Evolutionary conservation across 2,113 vertebrate species (phyloP).

Genomic region (Percina caprodes): DNA sequence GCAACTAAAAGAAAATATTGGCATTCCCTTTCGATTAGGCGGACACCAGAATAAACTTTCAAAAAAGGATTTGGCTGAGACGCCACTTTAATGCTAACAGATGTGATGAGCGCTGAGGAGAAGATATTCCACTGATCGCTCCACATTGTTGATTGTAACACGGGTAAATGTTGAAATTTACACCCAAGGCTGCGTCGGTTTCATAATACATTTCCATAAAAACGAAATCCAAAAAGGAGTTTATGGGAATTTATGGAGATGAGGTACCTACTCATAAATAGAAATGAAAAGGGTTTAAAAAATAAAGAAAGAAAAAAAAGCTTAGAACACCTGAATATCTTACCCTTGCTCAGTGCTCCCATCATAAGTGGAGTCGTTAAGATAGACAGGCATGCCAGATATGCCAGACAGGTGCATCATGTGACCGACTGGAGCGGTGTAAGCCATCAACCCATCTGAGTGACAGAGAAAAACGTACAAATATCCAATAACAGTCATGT

Average conservation of each 20-base stretch:
- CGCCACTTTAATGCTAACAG: conserved; percentile 30
- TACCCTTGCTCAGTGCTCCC: conserved; percentile 88
- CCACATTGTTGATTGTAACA: conserved; percentile 6
- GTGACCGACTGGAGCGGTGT: conserved; percentile 90
- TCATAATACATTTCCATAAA: conserved; percentile 24
- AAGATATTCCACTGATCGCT: conserved; percentile 26
- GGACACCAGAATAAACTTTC: conserved; percentile 48
- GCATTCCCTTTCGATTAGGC: conserved; percentile 70
- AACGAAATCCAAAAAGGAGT: background rate
- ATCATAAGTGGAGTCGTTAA: conserved; percentile 96
- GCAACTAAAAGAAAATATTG: conserved; percentile 56
- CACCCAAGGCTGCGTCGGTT: background rate
- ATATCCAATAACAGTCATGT: background rate
- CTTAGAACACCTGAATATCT: conserved; percentile 31
- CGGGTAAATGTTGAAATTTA: conserved; percentile 17
- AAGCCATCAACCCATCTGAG: conserved; percentile 90
- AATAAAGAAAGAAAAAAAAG: background rate
- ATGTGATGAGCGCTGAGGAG: conserved; percentile 36
- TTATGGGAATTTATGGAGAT: conserved; percentile 18
- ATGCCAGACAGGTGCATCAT: conserved; percentile 86
- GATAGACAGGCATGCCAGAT: conserved; percentile 81
- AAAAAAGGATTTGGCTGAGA: conserved; percentile 33
- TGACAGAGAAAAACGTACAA: background rate
- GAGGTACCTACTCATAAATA: conserved; percentile 17
- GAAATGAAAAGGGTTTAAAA: conserved; percentile 18